phyloP scores from a whole-genome alignment of 2,797 vertebrate species.

The Pantherophis alleghaniensis region DNA sequence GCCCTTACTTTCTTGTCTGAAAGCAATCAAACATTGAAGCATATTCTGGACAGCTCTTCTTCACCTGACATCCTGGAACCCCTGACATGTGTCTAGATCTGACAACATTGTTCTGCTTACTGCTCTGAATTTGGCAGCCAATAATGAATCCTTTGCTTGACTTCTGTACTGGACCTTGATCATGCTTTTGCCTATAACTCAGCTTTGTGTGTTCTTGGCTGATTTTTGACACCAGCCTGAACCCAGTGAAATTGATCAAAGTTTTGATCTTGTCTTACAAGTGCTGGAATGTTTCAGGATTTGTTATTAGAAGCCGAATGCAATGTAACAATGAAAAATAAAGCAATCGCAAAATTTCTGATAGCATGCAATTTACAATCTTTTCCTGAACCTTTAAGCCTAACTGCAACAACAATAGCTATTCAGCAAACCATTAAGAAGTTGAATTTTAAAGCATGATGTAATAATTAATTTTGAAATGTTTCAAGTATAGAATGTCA shows the following conservation, averaged over 20 bases:
- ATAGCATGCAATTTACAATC: not conserved
- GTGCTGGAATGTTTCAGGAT: not conserved
- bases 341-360: conserved; percentile 38
- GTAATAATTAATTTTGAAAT: not conserved
- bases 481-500: not conserved
- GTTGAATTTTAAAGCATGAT: not conserved
- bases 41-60: not conserved
- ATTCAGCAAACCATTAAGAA: conserved; percentile 4
- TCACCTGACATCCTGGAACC: not conserved
- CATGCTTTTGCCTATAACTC: not conserved
- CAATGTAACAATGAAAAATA: conserved; percentile 10
- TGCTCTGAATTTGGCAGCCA: not conserved
- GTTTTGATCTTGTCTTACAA: conserved; percentile 26
- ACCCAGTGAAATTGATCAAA: conserved; percentile 23
- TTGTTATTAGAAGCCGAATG: conserved; percentile 3
- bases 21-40: not conserved
- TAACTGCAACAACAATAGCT: not conserved
- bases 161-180: not conserved
- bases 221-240: conserved; percentile 24
- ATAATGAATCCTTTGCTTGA: not conserved
- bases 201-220: not conserved
- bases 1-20: not conserved
- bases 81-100: not conserved
- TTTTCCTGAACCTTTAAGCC: not conserved
- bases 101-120: not conserved